Conservation (phyloP, 2,113 vertebrate genomes). For the Tor tambroides region DNA sequence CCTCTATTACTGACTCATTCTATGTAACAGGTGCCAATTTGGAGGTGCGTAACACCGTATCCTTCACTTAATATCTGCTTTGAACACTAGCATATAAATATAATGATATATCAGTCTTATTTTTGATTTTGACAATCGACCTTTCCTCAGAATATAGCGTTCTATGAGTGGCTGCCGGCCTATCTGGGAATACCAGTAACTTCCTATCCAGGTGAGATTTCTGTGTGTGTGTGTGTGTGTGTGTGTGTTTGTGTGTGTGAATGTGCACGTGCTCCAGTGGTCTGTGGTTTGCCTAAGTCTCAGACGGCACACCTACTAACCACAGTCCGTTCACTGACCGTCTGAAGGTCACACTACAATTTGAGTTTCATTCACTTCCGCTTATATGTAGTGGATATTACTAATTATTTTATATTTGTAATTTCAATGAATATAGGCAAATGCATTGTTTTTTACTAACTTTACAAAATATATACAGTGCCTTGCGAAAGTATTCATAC, state of each 20-base stretch:
- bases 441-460: too few species aligned
- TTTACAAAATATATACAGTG: too few species aligned
- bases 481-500: too few species aligned
- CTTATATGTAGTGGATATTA: too few species aligned
- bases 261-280: not conserved
- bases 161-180: slow-evolving; percentile 91
- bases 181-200: slow-evolving; percentile 70
- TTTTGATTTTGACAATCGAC: not conserved
- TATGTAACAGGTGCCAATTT: slow-evolving; percentile 59
- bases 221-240: not conserved
- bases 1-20: slow-evolving; percentile 59
- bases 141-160: slow-evolving; percentile 79
- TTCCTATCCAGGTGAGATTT: slow-evolving; percentile 80
- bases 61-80: not conserved
- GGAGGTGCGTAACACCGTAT: not conserved
- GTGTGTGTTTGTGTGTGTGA: not conserved
- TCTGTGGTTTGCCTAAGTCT: slow-evolving; percentile 5
- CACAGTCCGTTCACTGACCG: not conserved
- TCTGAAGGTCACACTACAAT: not conserved
- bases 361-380: not conserved
- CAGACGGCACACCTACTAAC: not conserved
- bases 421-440: too few species aligned
- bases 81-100: not conserved
- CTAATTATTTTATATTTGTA: too few species aligned
- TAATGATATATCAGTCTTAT: slow-evolving; percentile 43